These are phyloP conservation scores for Stigmatopora argus DNA, from an alignment of 2,113 vertebrate species.

Conservation along the genomic window DNA sequence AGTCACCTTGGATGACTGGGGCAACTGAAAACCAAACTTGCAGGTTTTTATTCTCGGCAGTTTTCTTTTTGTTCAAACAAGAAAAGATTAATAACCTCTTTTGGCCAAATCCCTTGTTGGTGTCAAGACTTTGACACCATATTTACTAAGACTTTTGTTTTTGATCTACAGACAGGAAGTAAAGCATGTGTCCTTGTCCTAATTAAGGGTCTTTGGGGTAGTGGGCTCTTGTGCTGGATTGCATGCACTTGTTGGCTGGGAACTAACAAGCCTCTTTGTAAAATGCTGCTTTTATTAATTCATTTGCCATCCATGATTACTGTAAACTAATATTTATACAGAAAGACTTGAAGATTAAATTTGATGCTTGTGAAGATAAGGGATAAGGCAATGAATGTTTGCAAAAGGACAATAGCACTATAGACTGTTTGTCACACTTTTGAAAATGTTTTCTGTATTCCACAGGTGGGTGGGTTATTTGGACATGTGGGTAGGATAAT, in stretches of 20 bases:
- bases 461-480: no score
- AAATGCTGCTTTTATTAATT: not conserved
- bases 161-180: slow-evolving; percentile 20
- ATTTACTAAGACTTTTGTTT: slow-evolving; percentile 27
- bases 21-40: no score
- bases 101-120: slow-evolving; percentile 43
- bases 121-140: slow-evolving; percentile 29
- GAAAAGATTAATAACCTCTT: slow-evolving; percentile 13
- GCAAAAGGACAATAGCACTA: no score
- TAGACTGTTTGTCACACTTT: no score
- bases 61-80: slow-evolving; percentile 34
- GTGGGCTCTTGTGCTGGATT: slow-evolving; percentile 12
- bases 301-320: no score
- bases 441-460: no score
- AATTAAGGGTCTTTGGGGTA: slow-evolving; percentile 43
- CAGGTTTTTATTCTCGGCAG: slow-evolving; percentile 6
- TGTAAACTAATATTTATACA: no score
- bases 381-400: no score
- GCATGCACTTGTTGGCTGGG: not conserved
- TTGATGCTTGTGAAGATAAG: no score
- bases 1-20: not conserved
- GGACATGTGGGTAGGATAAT: no score
- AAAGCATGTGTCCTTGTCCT: slow-evolving; percentile 38
- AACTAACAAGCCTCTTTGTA: not conserved
- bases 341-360: no score